Evolutionary conservation across 2,113 vertebrate genomes (phyloP).

Genomic region (Tringa solitaria): DNA sequence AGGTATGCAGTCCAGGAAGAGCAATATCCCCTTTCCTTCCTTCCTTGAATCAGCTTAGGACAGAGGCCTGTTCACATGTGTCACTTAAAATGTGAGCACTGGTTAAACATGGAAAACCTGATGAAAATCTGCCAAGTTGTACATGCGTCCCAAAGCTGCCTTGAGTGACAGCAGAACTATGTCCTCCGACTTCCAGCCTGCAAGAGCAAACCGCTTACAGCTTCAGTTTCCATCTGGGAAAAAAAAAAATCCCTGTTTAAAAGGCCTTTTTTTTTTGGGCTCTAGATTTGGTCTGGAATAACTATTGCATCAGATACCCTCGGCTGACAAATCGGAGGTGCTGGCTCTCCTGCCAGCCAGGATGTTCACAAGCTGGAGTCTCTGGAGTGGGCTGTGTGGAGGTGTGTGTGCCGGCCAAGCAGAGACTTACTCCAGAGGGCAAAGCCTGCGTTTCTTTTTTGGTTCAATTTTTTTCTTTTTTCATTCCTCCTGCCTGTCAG

Average conservation of each 20-base stretch:
- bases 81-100: neutral
- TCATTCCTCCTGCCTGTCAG: neutral
- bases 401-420: neutral
- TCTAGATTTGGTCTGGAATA: neutral
- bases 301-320: neutral
- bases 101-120: neutral
- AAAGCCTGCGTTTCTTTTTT: neutral
- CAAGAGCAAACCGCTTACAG: neutral
- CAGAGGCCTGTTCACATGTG: accelerated
- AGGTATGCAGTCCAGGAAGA: neutral
- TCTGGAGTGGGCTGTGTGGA: accelerated
- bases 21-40: neutral
- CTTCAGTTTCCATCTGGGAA: neutral
- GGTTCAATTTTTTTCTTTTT: neutral
- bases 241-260: neutral
- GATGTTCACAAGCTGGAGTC: accelerated
- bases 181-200: neutral
- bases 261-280: neutral
- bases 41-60: neutral
- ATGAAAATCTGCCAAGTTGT: neutral
- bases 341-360: neutral
- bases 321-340: neutral
- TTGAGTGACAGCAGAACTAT: neutral
- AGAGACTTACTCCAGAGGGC: neutral
- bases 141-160: accelerated